Evolutionary conservation across 2,888 invertebrate species (phyloP), one percentile per base, ranked within the genome.

Genomic region (Tetrapedia diversipes): DNA sequence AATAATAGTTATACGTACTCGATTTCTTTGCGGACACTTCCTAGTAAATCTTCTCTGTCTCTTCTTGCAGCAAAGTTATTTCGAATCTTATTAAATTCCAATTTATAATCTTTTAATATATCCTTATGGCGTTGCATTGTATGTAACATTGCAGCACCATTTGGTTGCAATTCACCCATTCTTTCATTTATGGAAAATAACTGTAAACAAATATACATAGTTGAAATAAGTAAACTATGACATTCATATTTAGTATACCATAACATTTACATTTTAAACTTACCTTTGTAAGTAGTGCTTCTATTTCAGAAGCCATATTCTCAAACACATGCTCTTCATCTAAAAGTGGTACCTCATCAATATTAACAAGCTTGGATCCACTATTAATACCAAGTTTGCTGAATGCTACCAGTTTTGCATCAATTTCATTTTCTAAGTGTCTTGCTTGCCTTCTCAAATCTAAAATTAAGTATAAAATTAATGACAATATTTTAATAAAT

Each of bases 71-170:
- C 94, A 86, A 96, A 96, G 73, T 96, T 95, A 14, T 96, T 95
- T 77, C 95, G 95, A 0, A 97, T 98, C 92, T 98, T 97, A 65
- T 95, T 95, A 90, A 97, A 99, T 92, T 99, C 99, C 88, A 97
- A 95, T 54, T 96, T 95, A 90, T 99, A 98, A 89, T 99, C 99
- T 92, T 96, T 89, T 1, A 99, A 94, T 87, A 99, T 99, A 92
- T 99, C 99, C 85, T 97, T 94, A 90, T 99, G 99, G 64, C 99
- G 94, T 91, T 98, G 98, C 80, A 99, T 94, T 0, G 98, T 99
- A 91, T 99, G 99, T 89, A 97, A 94, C 89, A 97, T 96, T 0
- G 98, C 97, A 41, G 97, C 96, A 24, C 96, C 96, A 71, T 94
- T 94, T 29, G 96, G 95, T 16, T 96, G 95, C 75, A 97, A 93